These are phyloP conservation scores for Corapipo altera DNA, from an alignment of 2,113 vertebrate genomes.

Conservation along the genomic window DNA sequence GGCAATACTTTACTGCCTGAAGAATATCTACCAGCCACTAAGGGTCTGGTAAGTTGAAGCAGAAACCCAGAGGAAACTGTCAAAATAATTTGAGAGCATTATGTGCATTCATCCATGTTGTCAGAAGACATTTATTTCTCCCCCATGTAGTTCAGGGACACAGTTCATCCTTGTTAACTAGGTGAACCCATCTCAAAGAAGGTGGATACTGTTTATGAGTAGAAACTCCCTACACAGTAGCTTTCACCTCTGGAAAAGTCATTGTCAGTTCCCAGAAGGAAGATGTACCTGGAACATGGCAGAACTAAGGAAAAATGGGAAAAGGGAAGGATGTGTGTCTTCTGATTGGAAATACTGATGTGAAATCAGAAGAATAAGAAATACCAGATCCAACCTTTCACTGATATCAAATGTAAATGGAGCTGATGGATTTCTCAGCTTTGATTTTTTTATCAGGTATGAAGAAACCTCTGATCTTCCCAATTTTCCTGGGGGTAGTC, in stretches of 20 bases:
- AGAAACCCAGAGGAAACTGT: slow-evolving; percentile 9
- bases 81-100: slow-evolving; percentile 22
- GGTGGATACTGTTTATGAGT: not conserved
- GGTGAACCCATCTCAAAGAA: not conserved
- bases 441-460: not conserved
- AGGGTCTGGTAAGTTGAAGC: not conserved
- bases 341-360: not conserved
- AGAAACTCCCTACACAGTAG: not conserved
- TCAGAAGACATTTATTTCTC: not conserved
- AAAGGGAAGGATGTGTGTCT: not conserved
- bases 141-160: not conserved
- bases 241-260: not conserved
- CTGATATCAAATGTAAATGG: not conserved
- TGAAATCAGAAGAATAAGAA: not conserved
- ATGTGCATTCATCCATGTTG: not conserved
- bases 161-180: not conserved
- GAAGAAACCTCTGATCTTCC: not conserved
- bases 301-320: not conserved
- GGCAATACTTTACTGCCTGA: slow-evolving; percentile 7
- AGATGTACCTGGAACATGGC: not conserved
- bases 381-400: not conserved
- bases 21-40: not conserved
- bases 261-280: not conserved
- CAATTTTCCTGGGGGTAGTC: not conserved
- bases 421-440: not conserved